phyloP scores from a whole-genome alignment of 2,888 invertebrate species.

The Sicus ferrugineus region DNA sequence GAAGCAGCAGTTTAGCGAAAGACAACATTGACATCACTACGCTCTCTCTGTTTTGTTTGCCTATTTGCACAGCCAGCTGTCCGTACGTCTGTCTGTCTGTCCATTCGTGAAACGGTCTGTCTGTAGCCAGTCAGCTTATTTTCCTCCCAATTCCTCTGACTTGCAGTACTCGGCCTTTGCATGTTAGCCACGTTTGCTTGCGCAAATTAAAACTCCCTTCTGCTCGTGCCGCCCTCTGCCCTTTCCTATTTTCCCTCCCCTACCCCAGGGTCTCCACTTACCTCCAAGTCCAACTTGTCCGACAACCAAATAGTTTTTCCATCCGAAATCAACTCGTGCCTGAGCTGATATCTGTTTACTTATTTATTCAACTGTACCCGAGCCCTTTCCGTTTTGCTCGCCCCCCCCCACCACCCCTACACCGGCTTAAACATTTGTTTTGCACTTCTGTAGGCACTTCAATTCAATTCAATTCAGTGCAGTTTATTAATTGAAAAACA shows the following conservation, averaged over 20 bases:
- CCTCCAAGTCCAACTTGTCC: no score
- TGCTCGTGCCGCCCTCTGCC: background rate
- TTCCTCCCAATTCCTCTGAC: conserved; percentile 6
- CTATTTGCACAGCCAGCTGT: background rate
- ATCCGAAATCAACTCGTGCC: conserved; percentile 7
- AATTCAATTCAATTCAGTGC: no score
- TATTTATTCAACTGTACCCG: conserved; percentile 16
- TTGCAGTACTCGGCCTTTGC: conserved; percentile 5
- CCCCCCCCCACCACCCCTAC: background rate
- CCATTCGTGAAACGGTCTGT: background rate
- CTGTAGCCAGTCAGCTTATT: background rate
- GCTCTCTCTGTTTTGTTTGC: conserved; percentile 6
- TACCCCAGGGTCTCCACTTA: background rate
- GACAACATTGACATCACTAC: conserved; percentile 13
- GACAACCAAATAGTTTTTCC: no score
- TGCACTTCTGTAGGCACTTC: no score
- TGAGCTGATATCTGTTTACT: conserved; percentile 22
- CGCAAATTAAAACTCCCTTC: conserved; percentile 23
- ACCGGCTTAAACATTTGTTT: no score
- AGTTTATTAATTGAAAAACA: no score
- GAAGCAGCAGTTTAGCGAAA: background rate
- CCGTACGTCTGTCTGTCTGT: background rate
- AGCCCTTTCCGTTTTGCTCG: background rate
- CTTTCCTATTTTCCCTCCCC: no score
- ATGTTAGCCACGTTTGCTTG: conserved; percentile 30